Percentiles rank a stretch among this genome's conserved stretches.
These are phyloP conservation scores for Oplegnathus fasciatus DNA, from an alignment of 2,113 vertebrate species.

Conservation along the genomic window DNA sequence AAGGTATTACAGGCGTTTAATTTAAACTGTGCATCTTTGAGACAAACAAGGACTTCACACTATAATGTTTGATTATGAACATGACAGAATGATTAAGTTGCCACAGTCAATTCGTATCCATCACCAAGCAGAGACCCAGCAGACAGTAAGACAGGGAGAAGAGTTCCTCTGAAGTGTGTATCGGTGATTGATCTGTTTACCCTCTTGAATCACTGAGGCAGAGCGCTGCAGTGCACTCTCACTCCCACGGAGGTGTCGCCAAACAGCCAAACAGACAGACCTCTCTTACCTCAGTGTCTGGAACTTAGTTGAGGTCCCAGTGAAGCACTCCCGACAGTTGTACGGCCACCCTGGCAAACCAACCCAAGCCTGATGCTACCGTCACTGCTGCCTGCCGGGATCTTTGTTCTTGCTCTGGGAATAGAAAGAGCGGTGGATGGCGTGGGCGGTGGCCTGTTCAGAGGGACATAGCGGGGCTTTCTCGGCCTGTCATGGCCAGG, in stretches of 20 bases:
- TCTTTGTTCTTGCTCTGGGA: constrained; percentile 5
- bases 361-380: neutral
- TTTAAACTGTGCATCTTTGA: neutral
- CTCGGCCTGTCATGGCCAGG: constrained; percentile 48
- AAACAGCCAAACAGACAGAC: constrained; percentile 46
- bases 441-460: constrained; percentile 37
- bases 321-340: constrained; percentile 19
- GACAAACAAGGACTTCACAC: constrained; percentile 1
- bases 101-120: constrained; percentile 59
- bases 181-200: constrained; percentile 81
- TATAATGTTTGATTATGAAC: constrained; percentile 34
- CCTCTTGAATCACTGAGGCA: constrained; percentile 63
- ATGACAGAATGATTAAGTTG: constrained; percentile 20
- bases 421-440: neutral
- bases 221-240: constrained; percentile 42
- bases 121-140: constrained; percentile 26
- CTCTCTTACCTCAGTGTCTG: constrained; percentile 32
- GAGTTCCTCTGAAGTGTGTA: constrained; percentile 64
- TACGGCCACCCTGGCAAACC: constrained; percentile 4
- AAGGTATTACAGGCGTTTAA: neutral
- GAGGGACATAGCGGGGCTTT: constrained; percentile 18
- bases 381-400: neutral
- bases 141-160: constrained; percentile 61
- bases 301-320: constrained; percentile 7
- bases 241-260: constrained; percentile 54